A percentile compares a stretch with the other conserved stretches of the same genome.
Conservation (phyloP, 2,113 vertebrate species). For the Turdus rufiventris region DNA sequence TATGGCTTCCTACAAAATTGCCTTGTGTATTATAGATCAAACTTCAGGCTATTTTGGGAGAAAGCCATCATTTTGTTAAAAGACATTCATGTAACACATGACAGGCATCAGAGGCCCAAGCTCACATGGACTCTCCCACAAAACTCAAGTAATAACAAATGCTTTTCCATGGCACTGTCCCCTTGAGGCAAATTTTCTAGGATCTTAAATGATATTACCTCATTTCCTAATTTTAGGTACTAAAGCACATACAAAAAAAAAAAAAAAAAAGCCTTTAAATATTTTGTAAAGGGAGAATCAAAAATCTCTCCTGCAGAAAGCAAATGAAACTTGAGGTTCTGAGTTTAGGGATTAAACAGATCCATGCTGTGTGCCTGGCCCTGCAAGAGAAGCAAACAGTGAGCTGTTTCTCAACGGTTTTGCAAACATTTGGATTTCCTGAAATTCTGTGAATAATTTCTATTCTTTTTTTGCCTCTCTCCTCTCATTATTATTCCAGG, state of each 20-base stretch:
- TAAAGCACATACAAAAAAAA: neutral
- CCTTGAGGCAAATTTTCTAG: neutral
- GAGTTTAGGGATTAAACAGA: neutral
- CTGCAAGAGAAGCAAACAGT: neutral
- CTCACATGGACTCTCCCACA: neutral
- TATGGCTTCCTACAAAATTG: neutral
- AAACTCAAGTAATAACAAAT: neutral
- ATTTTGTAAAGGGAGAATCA: neutral
- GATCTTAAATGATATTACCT: neutral
- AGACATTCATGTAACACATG: neutral
- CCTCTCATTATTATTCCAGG: conserved; percentile 6
- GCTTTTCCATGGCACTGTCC: neutral
- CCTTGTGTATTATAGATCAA: neutral
- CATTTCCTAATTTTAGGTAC: neutral
- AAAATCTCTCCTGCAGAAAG: neutral
- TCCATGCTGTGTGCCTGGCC: neutral
- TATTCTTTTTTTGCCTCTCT: neutral
- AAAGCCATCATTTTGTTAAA: neutral
- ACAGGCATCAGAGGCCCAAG: neutral
- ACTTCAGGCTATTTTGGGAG: neutral
- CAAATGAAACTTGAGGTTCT: neutral
- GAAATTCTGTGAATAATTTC: neutral
- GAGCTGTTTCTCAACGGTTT: fast-evolving
- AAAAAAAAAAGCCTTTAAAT: neutral
- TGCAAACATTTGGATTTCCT: neutral